A percentile compares a stretch with the other conserved stretches of the same genome.
These are phyloP conservation scores for Ganaspis sp. DNA, from an alignment of 1,140 invertebrate genomes.

Conservation along the genomic window DNA sequence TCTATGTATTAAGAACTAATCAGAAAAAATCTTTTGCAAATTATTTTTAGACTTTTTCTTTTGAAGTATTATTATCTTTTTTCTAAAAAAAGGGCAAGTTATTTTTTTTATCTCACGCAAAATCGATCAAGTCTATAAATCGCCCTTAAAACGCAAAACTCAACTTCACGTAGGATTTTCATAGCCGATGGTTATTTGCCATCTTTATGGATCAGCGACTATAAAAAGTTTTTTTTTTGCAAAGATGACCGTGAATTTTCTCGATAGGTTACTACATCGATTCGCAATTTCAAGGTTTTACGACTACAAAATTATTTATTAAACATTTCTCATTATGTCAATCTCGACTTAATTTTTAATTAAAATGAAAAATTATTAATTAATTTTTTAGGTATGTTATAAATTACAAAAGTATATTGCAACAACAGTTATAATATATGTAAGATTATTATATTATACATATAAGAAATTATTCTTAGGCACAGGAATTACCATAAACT, in stretches of 20 bases:
- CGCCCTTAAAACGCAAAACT: neutral
- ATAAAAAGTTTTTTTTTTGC: neutral
- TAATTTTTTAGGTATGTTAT: too few species aligned
- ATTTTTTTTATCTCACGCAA: neutral
- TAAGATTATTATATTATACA: too few species aligned
- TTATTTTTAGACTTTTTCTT: neutral
- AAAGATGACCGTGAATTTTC: conserved; percentile 15
- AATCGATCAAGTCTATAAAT: neutral
- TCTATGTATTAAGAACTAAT: too few species aligned
- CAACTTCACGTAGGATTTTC: neutral
- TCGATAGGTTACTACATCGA: neutral
- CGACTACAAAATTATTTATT: neutral
- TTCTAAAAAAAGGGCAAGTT: neutral
- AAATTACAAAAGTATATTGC: too few species aligned
- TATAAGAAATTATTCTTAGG: too few species aligned
- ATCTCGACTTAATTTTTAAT: neutral
- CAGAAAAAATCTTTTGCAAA: neutral
- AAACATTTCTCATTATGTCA: neutral
- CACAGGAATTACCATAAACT: too few species aligned
- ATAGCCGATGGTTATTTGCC: neutral
- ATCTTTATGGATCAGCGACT: neutral
- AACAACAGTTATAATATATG: too few species aligned
- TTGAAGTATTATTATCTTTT: neutral
- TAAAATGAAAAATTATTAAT: too few species aligned
- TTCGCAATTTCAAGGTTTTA: neutral